Evolutionary conservation across 2,113 vertebrate species (phyloP).

Genomic region (Mola mola): DNA sequence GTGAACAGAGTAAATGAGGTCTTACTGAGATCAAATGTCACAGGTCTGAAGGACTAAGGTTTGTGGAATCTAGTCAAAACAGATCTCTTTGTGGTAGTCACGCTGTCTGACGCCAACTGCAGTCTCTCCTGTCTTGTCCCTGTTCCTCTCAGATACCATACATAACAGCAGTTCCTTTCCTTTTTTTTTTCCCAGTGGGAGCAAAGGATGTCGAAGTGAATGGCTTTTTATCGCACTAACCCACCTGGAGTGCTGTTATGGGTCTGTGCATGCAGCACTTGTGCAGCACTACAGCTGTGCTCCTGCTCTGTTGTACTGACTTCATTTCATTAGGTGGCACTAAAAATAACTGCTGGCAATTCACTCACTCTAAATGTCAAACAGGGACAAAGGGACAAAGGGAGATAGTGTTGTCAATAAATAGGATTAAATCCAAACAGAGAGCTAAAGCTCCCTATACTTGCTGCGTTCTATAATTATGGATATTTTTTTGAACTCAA

Average conservation of each 20-base stretch:
- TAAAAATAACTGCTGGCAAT: conserved; percentile 59
- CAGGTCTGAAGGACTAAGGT: conserved; percentile 74
- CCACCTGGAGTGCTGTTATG: conserved; percentile 45
- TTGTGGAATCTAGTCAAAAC: conserved; percentile 75
- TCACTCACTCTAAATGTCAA: conserved; percentile 55
- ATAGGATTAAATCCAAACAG: conserved; percentile 48
- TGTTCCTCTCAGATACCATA: conserved; percentile 27
- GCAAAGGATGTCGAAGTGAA: conserved; percentile 40
- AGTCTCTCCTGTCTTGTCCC: conserved; percentile 12
- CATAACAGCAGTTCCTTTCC: not conserved
- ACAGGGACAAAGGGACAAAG: conserved; percentile 57
- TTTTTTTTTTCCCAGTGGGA: conserved; percentile 30
- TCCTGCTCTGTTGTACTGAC: conserved; percentile 29
- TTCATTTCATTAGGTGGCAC: conserved; percentile 67
- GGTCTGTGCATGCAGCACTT: conserved; percentile 45
- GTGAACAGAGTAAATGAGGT: conserved; percentile 75
- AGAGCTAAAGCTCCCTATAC: conserved; percentile 2
- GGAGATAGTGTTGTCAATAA: conserved; percentile 36
- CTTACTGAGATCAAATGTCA: conserved; percentile 77
- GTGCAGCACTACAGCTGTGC: conserved; percentile 36
- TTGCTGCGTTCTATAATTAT: no score
- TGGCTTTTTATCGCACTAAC: conserved; percentile 53
- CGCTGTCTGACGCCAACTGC: conserved; percentile 48
- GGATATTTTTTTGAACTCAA: no score
- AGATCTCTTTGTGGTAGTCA: conserved; percentile 63